phyloP scores from a whole-genome alignment of 2,113 vertebrate genomes.

The Chionomys nivalis region DNA sequence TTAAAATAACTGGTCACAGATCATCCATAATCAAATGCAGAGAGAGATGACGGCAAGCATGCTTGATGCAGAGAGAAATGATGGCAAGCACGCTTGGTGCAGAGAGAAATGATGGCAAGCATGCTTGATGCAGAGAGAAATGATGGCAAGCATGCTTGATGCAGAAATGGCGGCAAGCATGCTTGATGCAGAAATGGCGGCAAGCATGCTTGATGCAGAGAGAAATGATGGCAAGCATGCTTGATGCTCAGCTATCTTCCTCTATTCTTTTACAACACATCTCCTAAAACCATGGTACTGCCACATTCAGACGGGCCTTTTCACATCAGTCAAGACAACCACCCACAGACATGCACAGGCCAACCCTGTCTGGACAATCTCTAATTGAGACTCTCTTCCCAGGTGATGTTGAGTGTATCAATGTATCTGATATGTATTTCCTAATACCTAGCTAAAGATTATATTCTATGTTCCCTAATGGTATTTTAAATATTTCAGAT shows the following conservation, averaged over 20 bases:
- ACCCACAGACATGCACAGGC: background rate
- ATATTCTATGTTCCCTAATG: background rate
- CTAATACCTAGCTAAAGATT: background rate
- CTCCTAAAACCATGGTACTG: background rate
- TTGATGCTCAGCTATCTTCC: background rate
- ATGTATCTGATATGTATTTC: constrained; percentile 13
- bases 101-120: too few species aligned
- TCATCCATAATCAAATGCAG: background rate
- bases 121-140: background rate
- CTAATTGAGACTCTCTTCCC: background rate
- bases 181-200: background rate
- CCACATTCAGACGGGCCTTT: background rate
- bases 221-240: background rate
- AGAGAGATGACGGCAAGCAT: background rate
- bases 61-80: too few species aligned
- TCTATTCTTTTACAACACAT: background rate
- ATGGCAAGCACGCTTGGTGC: too few species aligned
- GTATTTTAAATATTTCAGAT: constrained; percentile 19
- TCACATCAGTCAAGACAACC: background rate
- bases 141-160: too few species aligned
- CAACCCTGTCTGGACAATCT: background rate
- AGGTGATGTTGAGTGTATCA: background rate
- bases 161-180: background rate
- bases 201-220: background rate
- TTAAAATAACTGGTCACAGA: background rate